Conservation (phyloP, 2,888 invertebrate genomes). For the Macrophya annulata region DNA sequence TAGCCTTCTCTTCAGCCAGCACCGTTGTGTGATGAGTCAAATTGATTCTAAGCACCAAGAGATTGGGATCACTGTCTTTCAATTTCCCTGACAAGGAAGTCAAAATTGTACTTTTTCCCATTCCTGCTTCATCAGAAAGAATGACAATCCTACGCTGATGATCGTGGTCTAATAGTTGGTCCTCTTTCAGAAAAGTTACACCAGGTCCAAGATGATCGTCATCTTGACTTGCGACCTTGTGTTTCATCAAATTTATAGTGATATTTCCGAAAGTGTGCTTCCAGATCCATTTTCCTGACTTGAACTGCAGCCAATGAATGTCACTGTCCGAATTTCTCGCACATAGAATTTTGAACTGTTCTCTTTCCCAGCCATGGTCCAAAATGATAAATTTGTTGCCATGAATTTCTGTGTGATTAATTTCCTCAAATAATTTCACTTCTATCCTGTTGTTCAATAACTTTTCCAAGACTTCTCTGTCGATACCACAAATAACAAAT, state of each 20-base stretch:
- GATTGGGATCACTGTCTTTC: not conserved
- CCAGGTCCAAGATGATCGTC: not conserved
- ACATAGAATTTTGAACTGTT: not conserved
- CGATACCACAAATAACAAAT: not conserved
- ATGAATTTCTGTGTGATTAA: too few relatives aligned
- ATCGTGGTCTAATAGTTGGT: not conserved
- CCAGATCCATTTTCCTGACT: not conserved
- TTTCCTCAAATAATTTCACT: too few relatives aligned
- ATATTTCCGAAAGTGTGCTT: not conserved
- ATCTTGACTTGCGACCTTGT: not conserved
- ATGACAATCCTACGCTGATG: not conserved
- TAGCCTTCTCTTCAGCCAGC: not conserved
- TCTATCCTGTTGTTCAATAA: too few relatives aligned
- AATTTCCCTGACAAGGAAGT: not conserved
- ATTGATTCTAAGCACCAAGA: not conserved
- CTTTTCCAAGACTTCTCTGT: not conserved
- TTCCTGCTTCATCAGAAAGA: not conserved
- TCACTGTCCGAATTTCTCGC: not conserved
- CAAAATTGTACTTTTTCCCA: constrained; percentile 5
- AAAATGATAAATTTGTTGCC: too few relatives aligned
- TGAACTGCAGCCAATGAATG: not conserved
- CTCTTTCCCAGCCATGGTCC: not conserved
- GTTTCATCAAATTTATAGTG: not conserved
- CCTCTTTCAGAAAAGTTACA: not conserved
- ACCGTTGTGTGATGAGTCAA: not conserved